Base-by-base conservation (phyloP, 2,797 vertebrate genomes). In the Pseudotriccus pelzelni region DNA sequence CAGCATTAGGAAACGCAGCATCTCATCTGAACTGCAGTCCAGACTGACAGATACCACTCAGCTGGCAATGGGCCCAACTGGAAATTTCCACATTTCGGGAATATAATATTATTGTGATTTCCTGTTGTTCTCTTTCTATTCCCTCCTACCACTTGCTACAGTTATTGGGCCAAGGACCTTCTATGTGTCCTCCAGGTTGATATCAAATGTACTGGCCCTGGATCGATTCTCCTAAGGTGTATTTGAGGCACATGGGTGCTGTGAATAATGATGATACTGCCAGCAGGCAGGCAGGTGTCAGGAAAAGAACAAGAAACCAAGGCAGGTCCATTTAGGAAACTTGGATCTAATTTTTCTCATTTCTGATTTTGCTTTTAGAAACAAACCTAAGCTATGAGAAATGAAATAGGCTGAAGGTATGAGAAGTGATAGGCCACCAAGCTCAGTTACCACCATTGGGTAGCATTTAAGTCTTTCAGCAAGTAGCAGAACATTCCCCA, bases 71-170 rank as follows among this genome's bases (percentile, higher is more conserved):
- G 20, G 20, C 25, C 9, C 37, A 17, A 14, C 6, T 3, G 49
- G 34, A 43, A 58, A 87, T 15, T 39, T 53, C 47, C 46, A 37
- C 21, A 5, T 11, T 27, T 22, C 23, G 7, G 34, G 19, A 67
- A 20, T 14, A 25, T 7, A 13, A 10, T 30, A 20, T 1, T 2
- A 0, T 2, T 50, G 11, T 21, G 10, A 55, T 24, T 77, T 70
- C 59, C 55, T 25, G 0, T 5, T 55, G 30, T 2, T 70, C 34
- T 52, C 43, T 24, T 17, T 28, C 32, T 27, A 27, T 20, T 41
- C 22, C 4, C 24, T 21, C 12, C 46, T 2, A 24, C 9, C 59
- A 5, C 55, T 2, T 3, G 20, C 76, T 64, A 53, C 1, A 90
- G 22, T 3, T 14, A 1, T 63, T 36, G 36, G n/a, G 52, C 59